These are phyloP conservation scores for Spheniscus humboldti DNA, from an alignment of 2,797 vertebrate genomes.

Conservation along the genomic window DNA sequence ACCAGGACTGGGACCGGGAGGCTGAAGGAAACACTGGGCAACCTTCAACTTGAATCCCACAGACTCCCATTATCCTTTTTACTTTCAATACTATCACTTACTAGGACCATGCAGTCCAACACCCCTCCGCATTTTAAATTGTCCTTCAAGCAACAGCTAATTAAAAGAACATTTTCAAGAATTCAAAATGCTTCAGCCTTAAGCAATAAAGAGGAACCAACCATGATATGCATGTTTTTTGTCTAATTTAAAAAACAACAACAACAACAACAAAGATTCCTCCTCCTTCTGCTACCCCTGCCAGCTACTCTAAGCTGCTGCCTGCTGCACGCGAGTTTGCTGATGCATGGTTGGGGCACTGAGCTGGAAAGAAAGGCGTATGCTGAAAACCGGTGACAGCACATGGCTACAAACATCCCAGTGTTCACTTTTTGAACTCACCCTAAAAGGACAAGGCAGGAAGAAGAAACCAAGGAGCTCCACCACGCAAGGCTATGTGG, in stretches of 20 bases:
- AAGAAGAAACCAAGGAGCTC: not conserved
- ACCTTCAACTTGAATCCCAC: not conserved
- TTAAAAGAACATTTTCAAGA: not conserved
- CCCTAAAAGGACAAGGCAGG: not conserved
- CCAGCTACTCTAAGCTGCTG: not conserved
- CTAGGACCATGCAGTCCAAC: accelerated
- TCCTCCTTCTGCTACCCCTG: not conserved
- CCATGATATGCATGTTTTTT: not conserved
- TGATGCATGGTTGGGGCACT: not conserved
- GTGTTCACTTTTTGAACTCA: not conserved
- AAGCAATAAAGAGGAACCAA: not conserved
- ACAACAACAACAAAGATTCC: not conserved
- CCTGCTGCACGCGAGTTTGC: not conserved
- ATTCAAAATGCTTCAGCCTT: not conserved
- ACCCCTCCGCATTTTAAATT: not conserved
- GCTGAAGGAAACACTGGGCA: not conserved
- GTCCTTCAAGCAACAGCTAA: not conserved
- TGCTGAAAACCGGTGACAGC: not conserved
- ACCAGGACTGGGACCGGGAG: not conserved
- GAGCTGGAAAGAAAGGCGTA: not conserved
- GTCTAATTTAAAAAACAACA: not conserved
- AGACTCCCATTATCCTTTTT: not conserved
- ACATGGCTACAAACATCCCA: not conserved
- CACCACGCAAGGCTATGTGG: not conserved
- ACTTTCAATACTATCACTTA: not conserved